These are phyloP conservation scores for Thelaira solivaga DNA, from an alignment of 2,888 invertebrate species.

Conservation along the genomic window DNA sequence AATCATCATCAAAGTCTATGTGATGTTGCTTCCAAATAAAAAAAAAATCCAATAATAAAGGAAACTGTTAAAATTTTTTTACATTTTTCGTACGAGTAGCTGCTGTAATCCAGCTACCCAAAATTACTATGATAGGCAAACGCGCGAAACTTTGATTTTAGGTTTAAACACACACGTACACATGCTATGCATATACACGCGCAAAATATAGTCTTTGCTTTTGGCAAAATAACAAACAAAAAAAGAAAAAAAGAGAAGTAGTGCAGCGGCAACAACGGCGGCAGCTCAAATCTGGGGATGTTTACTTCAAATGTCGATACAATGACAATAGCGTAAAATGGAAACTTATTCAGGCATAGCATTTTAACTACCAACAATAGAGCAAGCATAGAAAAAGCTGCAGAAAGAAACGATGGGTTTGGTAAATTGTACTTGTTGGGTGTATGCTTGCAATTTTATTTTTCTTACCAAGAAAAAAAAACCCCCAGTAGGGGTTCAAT, in stretches of 20 bases:
- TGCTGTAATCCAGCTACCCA: constrained; percentile 8
- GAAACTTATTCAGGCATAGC: constrained; percentile 48
- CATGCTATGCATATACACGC: not conserved
- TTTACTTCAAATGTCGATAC: constrained; percentile 56
- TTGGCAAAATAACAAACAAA: constrained; percentile 12
- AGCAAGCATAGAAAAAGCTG: not conserved
- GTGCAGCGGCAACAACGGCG: not conserved
- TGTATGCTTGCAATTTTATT: constrained; percentile 35
- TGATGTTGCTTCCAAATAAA: constrained; percentile 48
- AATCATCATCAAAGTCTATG: constrained; percentile 71
- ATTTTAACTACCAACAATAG: constrained; percentile 54
- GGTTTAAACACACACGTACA: not conserved
- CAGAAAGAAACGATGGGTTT: not conserved
- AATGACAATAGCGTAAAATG: constrained; percentile 53
- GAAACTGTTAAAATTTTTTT: constrained; percentile 34
- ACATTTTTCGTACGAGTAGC: constrained; percentile 1
- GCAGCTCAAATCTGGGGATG: constrained; percentile 31
- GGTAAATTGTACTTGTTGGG: constrained; percentile 8
- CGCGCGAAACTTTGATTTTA: constrained; percentile 28
- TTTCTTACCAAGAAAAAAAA: constrained; percentile 1
- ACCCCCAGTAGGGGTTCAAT: not conserved
- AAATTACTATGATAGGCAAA: constrained; percentile 30
- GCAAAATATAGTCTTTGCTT: not conserved
- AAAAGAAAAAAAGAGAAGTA: constrained; percentile 4
- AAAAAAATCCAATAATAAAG: constrained; percentile 34